These are phyloP conservation scores for Tortricodes alternella DNA, from an alignment of 2,888 invertebrate genomes.

Conservation along the genomic window DNA sequence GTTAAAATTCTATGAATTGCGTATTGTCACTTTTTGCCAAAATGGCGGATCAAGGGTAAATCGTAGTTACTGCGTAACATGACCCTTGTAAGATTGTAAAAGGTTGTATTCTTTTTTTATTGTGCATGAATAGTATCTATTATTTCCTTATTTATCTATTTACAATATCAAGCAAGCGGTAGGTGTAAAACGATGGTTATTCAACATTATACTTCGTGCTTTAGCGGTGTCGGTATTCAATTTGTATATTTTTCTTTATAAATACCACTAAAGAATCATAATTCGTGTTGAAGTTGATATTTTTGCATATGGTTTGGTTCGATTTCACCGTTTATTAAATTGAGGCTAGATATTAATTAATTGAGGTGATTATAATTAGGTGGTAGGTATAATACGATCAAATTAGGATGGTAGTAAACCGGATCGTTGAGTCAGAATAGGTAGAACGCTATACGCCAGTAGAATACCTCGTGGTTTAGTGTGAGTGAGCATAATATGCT, in stretches of 20 bases:
- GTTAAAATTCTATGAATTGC: slow-evolving; percentile 3
- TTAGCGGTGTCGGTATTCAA: slow-evolving; percentile 22
- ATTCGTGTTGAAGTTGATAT: too few relatives aligned
- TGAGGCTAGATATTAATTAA: too few relatives aligned
- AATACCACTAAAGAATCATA: neutral
- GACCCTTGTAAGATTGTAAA: slow-evolving; percentile 17
- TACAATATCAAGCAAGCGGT: neutral
- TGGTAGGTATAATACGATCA: slow-evolving; percentile 46
- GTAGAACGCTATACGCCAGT: slow-evolving; percentile 43
- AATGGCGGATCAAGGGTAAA: slow-evolving; percentile 24
- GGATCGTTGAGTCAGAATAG: slow-evolving; percentile 33
- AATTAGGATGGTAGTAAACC: slow-evolving; percentile 43
- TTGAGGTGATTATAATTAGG: slow-evolving; percentile 17
- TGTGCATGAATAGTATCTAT: slow-evolving; percentile 22
- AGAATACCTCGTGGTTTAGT: slow-evolving; percentile 42
- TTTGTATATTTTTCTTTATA: neutral
- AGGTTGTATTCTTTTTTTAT: slow-evolving; percentile 4
- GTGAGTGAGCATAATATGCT: slow-evolving; percentile 68
- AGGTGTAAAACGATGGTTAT: neutral
- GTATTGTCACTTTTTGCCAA: slow-evolving; percentile 20
- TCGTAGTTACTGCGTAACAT: slow-evolving; percentile 18
- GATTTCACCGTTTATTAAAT: too few relatives aligned
- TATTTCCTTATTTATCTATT: neutral
- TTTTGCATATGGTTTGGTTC: too few relatives aligned
- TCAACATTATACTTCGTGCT: slow-evolving; percentile 5